Base-by-base conservation (phyloP, 2,113 vertebrate species). In the Phylloscopus trochilus region DNA sequence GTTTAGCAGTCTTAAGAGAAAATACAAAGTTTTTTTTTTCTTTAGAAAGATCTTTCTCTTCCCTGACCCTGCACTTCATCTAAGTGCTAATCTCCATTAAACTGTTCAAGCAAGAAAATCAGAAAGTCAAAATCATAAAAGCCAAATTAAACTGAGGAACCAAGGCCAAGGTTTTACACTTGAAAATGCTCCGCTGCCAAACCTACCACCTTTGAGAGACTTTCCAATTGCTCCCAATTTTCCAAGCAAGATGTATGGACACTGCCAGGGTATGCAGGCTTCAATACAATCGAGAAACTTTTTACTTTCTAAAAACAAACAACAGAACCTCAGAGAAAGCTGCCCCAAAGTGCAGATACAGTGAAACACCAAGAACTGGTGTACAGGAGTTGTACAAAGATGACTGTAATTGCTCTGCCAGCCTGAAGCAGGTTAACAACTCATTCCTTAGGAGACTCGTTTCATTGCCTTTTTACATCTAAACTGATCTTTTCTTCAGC, bases 81-180 rank as follows among this genome's bases (percentile, higher is more conserved):
- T 35, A 70, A 80, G 59, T 83, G 59, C 55, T 85, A 79, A 85
- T 7, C 46, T 39, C 66, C 8, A 79, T 67, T 37, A 90, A 83
- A 69, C 27, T 37, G 55, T 41, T 83, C 76, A 86, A 81, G 43
- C 24, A 90, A 74, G 35, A 90, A 89, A 93, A 75, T 1, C 66
- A 89, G 53, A 69, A 93, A 91, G 53, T 51, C 58, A 76, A 69
- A 93, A 94, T 15, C n/a, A 58, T 59, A 90, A 93, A 82, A 60
- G 44, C 24, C 53, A 90, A 87, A 76, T 76, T 60, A 76, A 90
- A 76, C 28, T 12, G 12, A 76, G 31, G 33, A 89, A 72, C 26
- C 41, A 68, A 49, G 7, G 44, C 75, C 78, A 93, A 68, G 26
- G 11, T 85, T 85, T 94, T 64, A 55, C 9, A 64, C 20, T 84